Base-by-base conservation (phyloP, 1,140 invertebrate genomes). In the Pseudomyrmex pallidus region DNA sequence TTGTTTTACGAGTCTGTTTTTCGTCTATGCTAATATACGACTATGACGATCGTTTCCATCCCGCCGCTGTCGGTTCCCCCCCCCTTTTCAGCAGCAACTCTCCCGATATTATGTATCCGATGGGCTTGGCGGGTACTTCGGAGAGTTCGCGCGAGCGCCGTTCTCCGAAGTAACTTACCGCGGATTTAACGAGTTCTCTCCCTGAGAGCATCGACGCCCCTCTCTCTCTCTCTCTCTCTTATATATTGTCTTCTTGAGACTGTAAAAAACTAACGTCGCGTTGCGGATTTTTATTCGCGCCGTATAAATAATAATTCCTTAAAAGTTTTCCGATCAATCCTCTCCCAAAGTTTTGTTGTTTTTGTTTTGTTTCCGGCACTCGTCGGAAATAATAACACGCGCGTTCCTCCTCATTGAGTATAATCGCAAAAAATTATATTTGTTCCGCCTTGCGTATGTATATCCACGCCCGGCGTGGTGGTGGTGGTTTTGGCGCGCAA, bases 11-110 rank as follows among this genome's bases (percentile, higher is more conserved):
- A 90, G 77, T 88, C 85, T 90, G 89, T 89, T 90, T 90, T 90
- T 90, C 87, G 86, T 88, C 82, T 90, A 90, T 90, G 89, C 87
- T 90, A 90, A 90, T 90, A 84, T 85, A 89, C 88, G 86, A 89
- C 83, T 74, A 86, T 83, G 80, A 88, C 74, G 87, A 88, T 88
- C 84, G 80, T 85, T 82, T 63, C 63, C 67, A 70, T 59, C 64
- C 72, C 13, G 35, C 35, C 35, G 35, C 35, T 35, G 35, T 35
- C 35, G 35, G 35, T 7, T 35, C 1, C 35, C 35, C 5, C 0
- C 2, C 20, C 20, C 64, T 57, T 0, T 3, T 25, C 25, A 25
- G 2, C 25, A 2, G 5, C 12, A 12, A 7, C 20, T 0, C 25
- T 25, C 25, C 52, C 50, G 50, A 74, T 77, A 77, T 86, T 57